Conservation (phyloP, 2,888 invertebrate species). For the Resseliella maxima region DNA sequence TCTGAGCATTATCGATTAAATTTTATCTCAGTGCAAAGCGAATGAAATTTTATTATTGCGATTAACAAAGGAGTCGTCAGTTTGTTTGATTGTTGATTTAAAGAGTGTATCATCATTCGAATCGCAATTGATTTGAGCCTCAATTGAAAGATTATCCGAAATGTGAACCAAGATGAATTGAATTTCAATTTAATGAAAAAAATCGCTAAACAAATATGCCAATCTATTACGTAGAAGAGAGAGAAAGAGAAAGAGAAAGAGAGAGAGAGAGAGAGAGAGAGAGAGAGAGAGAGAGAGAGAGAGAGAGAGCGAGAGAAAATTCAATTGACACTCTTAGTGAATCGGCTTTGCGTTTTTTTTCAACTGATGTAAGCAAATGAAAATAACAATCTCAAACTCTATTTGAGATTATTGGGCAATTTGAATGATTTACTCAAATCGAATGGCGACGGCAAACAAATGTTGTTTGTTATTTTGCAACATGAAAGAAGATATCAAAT, state of each 20-base stretch:
- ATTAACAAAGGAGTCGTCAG: not conserved
- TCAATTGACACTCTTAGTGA: too few species aligned
- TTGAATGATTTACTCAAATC: not conserved
- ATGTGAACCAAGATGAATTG: not conserved
- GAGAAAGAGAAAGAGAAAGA: too few species aligned
- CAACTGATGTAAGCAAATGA: too few species aligned
- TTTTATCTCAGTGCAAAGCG: not conserved
- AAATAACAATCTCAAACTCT: too few species aligned
- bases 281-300: too few species aligned
- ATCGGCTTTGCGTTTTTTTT: too few species aligned
- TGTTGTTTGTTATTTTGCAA: too few species aligned
- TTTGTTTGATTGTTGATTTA: not conserved
- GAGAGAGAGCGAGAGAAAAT: too few species aligned
- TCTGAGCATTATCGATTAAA: slow-evolving; percentile 1
- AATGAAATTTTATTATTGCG: not conserved
- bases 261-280: too few species aligned
- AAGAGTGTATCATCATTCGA: not conserved
- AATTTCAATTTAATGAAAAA: slow-evolving; percentile 16
- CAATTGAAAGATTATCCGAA: not conserved
- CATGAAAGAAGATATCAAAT: too few species aligned
- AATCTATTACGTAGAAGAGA: not conserved
- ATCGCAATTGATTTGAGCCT: not conserved
- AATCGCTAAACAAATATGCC: slow-evolving; percentile 6
- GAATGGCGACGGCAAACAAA: not conserved
- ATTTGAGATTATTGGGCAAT: too few species aligned